Evolutionary conservation across 1,140 invertebrate species (phyloP), one percentile per base, ranked within the genome.

Genomic region (Atta colombica): DNA sequence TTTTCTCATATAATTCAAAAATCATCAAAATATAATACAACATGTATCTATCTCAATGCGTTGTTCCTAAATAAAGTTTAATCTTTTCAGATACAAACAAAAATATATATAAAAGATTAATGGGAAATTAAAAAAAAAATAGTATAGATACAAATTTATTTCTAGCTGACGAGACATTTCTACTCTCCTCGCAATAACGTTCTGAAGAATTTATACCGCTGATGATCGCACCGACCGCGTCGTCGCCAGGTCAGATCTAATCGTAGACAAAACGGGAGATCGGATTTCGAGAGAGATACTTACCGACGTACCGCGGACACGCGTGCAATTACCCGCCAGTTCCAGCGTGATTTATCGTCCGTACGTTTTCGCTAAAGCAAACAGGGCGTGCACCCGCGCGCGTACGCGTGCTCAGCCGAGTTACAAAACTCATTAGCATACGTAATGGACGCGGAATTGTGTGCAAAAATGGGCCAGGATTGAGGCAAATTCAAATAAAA

Each of bases 371-470:
- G 80, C 45, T 21, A 74, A 51, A 74, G 69, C 80, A 84, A 84
- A 84, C 80, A 84, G 72, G 80, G 53, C 53, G 78, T 55, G 49
- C 49, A 39, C 31, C 31, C 74, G 21, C 61, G 77, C 25, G n/a
- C 39, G 31, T 10, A 1, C 25, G 77, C 18, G 77, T n/a, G 65
- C 63, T n/a, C 45, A n/a, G 63, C 31, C 53, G 69, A 75, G 69
- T 84, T 84, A 51, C 80, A 63, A 84, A 84, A 84, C 69, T 84
- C 58, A 84, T 84, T 84, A 74, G 80, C 80, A 84, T 84, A 74
- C 55, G 55, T 74, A 74, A 74, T 74, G 53, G 39, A 18, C 25
- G 80, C 14, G 80, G 58, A 28, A 84, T 35, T 25, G 39, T 14
- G 25, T 10, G 69, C 4, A 81, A 82, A 82, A 74, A 72, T 74